Conservation (phyloP, 1,140 invertebrate genomes). For the Euura saliciscinereae region DNA sequence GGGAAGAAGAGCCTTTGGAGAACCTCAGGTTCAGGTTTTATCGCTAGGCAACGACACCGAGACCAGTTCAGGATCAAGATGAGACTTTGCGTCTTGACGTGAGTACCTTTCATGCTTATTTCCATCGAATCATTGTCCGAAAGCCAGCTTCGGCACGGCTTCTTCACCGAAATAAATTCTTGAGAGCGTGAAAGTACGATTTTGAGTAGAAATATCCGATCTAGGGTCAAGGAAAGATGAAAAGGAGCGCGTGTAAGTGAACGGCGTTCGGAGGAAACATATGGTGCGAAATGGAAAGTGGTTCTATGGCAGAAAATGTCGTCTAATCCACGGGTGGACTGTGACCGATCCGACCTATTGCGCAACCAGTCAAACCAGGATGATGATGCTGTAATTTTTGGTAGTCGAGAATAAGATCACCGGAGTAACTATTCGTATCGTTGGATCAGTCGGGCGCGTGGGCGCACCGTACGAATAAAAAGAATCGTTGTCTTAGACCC, state of each 20-base stretch:
- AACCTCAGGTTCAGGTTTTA: background rate
- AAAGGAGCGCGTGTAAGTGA: slow-evolving; percentile 18
- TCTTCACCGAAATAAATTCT: background rate
- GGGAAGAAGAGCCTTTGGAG: background rate
- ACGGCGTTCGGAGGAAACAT: slow-evolving; percentile 36
- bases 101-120: background rate
- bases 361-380: no score
- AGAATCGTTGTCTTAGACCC: no score
- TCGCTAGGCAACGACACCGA: background rate
- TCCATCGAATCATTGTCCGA: no score
- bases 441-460: no score
- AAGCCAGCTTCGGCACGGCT: background rate
- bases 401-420: no score
- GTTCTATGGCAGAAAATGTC: slow-evolving; percentile 32
- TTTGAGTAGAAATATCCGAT: no score
- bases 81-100: background rate
- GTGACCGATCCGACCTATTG: no score
- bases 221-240: no score
- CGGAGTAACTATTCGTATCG: no score
- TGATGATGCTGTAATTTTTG: no score
- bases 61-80: slow-evolving; percentile 14
- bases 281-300: slow-evolving; percentile 38
- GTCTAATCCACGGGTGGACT: slow-evolving; percentile 11
- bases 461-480: no score
- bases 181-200: no score